A percentile compares a stretch with the other conserved stretches of the same genome.
Evolutionary conservation across 2,113 vertebrate genomes (phyloP).

Genomic region (Gila orcuttii): DNA sequence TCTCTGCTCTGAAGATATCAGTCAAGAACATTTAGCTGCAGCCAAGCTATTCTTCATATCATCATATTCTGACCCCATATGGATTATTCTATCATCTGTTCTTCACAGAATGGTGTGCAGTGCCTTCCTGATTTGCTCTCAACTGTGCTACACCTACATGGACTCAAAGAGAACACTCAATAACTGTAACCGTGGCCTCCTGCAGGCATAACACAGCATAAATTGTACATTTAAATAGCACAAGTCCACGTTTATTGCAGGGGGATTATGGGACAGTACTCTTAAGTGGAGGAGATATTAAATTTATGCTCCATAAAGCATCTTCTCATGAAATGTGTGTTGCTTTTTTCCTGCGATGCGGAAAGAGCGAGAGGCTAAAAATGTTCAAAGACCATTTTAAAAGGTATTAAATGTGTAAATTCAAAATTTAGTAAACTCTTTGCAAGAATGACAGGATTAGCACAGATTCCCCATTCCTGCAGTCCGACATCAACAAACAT

Average conservation of each 20-base stretch:
- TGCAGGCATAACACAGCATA: constrained; percentile 34
- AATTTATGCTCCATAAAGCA: constrained; percentile 50
- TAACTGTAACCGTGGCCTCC: constrained; percentile 21
- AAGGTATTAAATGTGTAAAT: constrained; percentile 61
- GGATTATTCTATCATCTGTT: constrained; percentile 34
- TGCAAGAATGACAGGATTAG: constrained; percentile 54
- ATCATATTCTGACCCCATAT: background rate
- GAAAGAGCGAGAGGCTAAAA: constrained; percentile 55
- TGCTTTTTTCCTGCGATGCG: constrained; percentile 42
- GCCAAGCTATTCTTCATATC: background rate
- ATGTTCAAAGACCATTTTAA: constrained; percentile 57
- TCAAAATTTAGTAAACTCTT: constrained; percentile 55
- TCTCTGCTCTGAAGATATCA: background rate
- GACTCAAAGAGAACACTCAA: constrained; percentile 29
- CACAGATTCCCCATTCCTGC: constrained; percentile 54
- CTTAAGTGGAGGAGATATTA: constrained; percentile 56
- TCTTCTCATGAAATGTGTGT: constrained; percentile 42
- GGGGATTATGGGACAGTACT: constrained; percentile 43
- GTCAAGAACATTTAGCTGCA: background rate
- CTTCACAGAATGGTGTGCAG: constrained; percentile 12
- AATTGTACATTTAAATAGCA: constrained; percentile 49
- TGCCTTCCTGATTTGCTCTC: constrained; percentile 49
- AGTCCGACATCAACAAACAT: constrained; percentile 60
- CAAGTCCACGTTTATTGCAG: constrained; percentile 45
- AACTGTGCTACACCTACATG: constrained; percentile 21